Percentiles rank a stretch among this genome's conserved stretches.
Evolutionary conservation across 2,113 vertebrate genomes (phyloP).

Genomic region (Heptranchias perlo): DNA sequence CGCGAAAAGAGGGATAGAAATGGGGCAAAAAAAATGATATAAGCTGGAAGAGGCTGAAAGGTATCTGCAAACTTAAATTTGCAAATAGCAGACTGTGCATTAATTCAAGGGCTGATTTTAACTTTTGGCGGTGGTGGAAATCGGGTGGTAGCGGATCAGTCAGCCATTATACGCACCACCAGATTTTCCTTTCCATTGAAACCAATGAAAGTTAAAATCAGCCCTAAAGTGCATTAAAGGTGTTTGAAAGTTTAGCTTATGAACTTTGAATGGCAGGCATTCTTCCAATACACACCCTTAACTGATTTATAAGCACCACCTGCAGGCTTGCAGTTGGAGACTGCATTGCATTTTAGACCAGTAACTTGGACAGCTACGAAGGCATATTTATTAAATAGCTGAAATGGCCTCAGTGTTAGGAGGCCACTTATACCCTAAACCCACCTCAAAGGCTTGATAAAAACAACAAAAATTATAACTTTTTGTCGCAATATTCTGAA

Average conservation of each 20-base stretch:
- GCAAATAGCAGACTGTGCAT: background rate
- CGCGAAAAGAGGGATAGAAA: background rate
- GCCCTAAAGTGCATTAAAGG: background rate
- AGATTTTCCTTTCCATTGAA: background rate
- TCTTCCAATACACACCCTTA: background rate
- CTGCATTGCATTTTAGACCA: background rate
- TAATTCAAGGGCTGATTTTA: background rate
- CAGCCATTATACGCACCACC: background rate
- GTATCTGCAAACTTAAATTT: background rate
- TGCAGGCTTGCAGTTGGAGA: background rate
- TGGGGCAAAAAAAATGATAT: background rate
- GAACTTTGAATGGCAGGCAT: background rate
- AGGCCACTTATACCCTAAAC: background rate
- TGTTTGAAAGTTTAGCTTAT: slow-evolving; percentile 8
- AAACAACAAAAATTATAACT: background rate
- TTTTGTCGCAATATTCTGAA: background rate
- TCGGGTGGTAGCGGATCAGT: background rate
- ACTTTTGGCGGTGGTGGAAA: background rate
- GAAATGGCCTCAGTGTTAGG: background rate
- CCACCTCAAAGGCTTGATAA: background rate
- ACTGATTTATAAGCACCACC: background rate
- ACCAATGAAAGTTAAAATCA: background rate
- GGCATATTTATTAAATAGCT: background rate
- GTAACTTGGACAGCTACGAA: background rate
- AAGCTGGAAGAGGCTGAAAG: background rate